These are phyloP conservation scores for Halictus quadricinctus DNA, from an alignment of 2,888 invertebrate species.

Conservation along the genomic window DNA sequence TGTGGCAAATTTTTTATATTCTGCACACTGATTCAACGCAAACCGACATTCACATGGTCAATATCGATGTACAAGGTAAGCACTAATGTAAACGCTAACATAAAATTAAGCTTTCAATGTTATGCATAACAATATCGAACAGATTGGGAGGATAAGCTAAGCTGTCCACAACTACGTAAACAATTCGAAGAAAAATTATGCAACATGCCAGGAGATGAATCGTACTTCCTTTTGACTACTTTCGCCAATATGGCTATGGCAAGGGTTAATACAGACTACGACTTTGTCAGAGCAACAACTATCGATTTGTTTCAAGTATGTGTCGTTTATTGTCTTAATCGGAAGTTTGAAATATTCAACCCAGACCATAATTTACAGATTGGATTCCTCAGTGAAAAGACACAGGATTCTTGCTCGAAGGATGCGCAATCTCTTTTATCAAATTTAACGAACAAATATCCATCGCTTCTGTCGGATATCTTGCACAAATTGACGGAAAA, in stretches of 20 bases:
- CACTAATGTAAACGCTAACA: constrained; percentile 11
- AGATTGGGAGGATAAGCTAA: constrained; percentile 82
- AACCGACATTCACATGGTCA: constrained; percentile 69
- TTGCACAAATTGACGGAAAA: constrained; percentile 85
- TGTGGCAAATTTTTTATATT: constrained; percentile 88
- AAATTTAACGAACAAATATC: constrained; percentile 88
- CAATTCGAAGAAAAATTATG: constrained; percentile 87
- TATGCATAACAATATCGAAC: constrained; percentile 4
- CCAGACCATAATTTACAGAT: constrained; percentile 83
- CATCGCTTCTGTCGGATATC: constrained; percentile 87
- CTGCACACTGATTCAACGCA: constrained; percentile 84
- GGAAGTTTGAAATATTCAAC: constrained; percentile 4
- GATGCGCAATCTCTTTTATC: constrained; percentile 88
- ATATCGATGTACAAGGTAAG: constrained; percentile 61
- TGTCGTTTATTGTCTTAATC: constrained; percentile 6
- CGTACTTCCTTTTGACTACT: constrained; percentile 90
- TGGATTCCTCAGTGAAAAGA: constrained; percentile 88
- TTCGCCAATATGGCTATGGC: constrained; percentile 91
- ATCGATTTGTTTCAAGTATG: constrained; percentile 88
- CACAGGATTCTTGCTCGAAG: constrained; percentile 89
- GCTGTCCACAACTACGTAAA: constrained; percentile 82
- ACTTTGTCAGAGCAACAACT: constrained; percentile 87
- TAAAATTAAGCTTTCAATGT: constrained; percentile 18
- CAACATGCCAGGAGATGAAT: constrained; percentile 88
- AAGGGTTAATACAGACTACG: constrained; percentile 85